Conservation (phyloP, 2,113 vertebrate species). For the Tangachromis dhanisi region DNA sequence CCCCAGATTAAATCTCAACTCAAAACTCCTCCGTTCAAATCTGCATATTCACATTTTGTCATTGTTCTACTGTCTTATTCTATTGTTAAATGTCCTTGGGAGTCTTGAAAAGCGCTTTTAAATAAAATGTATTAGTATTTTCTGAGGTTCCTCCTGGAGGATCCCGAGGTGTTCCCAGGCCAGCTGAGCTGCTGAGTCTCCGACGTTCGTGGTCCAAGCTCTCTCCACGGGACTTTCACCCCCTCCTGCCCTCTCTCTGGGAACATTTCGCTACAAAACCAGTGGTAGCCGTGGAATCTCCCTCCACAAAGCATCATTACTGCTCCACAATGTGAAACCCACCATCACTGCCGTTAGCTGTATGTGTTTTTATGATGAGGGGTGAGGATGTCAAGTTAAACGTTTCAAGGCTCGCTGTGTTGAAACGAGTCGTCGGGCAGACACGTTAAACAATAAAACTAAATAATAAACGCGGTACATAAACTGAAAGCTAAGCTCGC, state of each 20-base stretch:
- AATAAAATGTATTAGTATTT: background rate
- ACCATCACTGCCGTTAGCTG: background rate
- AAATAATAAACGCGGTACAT: background rate
- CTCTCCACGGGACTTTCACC: background rate
- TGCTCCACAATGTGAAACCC: background rate
- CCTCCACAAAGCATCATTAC: background rate
- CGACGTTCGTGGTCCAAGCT: background rate
- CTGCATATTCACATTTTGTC: background rate
- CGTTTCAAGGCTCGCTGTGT: background rate
- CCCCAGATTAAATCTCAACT: background rate
- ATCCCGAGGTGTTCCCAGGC: background rate
- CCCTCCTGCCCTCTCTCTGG: background rate
- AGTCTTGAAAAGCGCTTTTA: background rate
- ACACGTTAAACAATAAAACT: background rate
- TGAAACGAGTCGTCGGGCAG: background rate
- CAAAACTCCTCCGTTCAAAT: background rate
- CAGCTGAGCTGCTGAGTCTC: background rate
- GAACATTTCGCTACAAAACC: background rate
- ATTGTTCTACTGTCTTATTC: background rate
- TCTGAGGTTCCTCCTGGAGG: background rate
- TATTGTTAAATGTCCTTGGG: background rate
- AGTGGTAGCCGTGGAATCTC: background rate
- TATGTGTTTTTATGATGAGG: background rate
- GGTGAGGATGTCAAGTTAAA: background rate
- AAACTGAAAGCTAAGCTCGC: background rate